Base-by-base conservation (phyloP, 1,140 invertebrate genomes). In the Calosoma granatense region DNA sequence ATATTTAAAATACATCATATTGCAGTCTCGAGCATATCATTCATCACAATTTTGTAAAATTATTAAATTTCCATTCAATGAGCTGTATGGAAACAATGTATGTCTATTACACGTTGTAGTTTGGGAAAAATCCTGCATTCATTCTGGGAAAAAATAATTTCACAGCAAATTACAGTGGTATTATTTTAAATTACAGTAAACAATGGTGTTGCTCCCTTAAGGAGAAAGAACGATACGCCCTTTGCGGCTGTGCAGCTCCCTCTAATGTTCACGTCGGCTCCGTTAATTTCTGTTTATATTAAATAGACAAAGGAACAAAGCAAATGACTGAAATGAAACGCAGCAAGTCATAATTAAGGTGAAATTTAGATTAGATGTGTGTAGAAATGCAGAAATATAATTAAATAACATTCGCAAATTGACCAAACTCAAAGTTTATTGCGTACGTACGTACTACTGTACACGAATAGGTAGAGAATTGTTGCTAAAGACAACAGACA, bases 261-360 rank as follows among this genome's bases (percentile, higher is more conserved):
- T 12, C 6, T 47, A 11, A 47, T 47, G 41, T 11, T 47, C 6
- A 17, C 41, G 41, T 47, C 17, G 41, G 41, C 17, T 17, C 41
- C 17, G 15, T 17, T 47, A 47, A 47, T 47, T 47, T 47, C 6
- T 12, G 41, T 47, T 47, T 47, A 47, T 47, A 47, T 47, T 12
- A 47, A 47, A 47, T 47, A 47, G 41, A 47, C 41, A 47, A 47
- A 47, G 41, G 41, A 47, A 47, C 41, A 47, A 47, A 47, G 41
- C 41, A 47, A 47, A 47, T 17, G 41, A 47, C 3, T 17, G 15
- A 47, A 47, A 47, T 47, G 41, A 47, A 47, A 47, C 15, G 41
- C 15, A 47, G 6, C 41, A 47, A 47, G 41, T 47, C 41, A 17
- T 47, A 47, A 47, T 47, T 47, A 47, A 47, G 41, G 41, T 47